Evolutionary conservation across 1,140 invertebrate genomes (phyloP), one percentile per base, ranked within the genome.

Genomic region (Contarinia nasturtii): DNA sequence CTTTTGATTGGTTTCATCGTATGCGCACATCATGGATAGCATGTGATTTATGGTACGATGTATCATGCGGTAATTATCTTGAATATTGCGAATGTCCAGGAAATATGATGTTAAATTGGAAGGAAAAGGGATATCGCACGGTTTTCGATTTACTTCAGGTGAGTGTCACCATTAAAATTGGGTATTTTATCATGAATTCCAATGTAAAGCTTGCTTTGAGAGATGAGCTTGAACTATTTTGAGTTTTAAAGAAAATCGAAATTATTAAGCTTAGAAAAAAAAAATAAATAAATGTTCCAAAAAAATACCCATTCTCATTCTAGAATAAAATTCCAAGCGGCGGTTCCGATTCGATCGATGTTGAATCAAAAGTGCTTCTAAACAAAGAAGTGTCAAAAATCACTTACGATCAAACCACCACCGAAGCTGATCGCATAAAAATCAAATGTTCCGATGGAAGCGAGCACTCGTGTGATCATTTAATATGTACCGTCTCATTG

Each of bases 401-500:
- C 2, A 54, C 58, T 21, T 73, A 66, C 66, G 58, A 64, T 47
- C 7, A 4, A 40, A 4, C 37, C 3, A 15, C 3, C 14, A 40
- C 37, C 7, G 37, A 7, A 4, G 3, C 14, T 4, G 37, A n/a
- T 18, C 37, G 54, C 7, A 59, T 40, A 40, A n/a, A 40, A 7
- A 40, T 80, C 1, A 67, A 60, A 12, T 78, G 77, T 52, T 64
- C 63, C 42, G 76, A 80, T 52, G 76, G 74, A 1, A 66, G 70
- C 44, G 44, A 63, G 1, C 73, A 73, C 49, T 54, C 58, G 1
- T 73, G 77, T 8, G 75, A 79, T 54, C 74, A 77, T 59, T 73
- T 79, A 0, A 77, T 85, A 43, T 66, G 79, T 11, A 82, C 80
- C 2, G 62, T 76, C 0, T 76, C 79, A 1, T 49, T 85, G 34